Conservation (phyloP, 2,888 invertebrate species). For the Mythimna ferrago region DNA sequence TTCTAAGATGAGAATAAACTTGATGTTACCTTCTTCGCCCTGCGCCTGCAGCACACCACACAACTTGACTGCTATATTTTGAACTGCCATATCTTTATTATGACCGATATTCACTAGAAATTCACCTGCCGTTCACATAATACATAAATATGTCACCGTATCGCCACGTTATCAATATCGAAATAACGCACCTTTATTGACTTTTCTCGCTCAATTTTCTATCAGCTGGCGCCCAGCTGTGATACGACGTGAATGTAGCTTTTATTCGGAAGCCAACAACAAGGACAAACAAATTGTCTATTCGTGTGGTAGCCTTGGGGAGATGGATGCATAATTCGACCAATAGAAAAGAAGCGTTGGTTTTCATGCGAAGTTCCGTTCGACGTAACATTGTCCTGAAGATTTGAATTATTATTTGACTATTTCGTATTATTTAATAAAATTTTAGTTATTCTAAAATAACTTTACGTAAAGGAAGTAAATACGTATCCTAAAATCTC, state of each 20-base stretch:
- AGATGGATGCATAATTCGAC: constrained; percentile 67
- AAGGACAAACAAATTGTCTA: constrained; percentile 59
- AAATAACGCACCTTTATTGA: constrained; percentile 80
- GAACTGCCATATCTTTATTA: constrained; percentile 81
- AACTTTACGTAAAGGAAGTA: neutral
- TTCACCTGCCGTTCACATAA: constrained; percentile 72
- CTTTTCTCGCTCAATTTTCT: constrained; percentile 86
- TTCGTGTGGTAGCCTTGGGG: constrained; percentile 64
- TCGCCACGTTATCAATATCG: constrained; percentile 75
- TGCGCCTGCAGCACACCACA: constrained; percentile 89
- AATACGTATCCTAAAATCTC: no score
- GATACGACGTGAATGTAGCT: constrained; percentile 77
- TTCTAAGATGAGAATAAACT: constrained; percentile 48
- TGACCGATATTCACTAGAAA: constrained; percentile 59
- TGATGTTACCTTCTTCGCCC: constrained; percentile 84
- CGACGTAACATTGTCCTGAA: constrained; percentile 42
- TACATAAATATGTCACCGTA: constrained; percentile 64
- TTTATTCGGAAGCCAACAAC: constrained; percentile 73
- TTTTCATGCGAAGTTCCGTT: constrained; percentile 69
- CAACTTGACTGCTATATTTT: constrained; percentile 91
- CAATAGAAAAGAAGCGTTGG: constrained; percentile 77
- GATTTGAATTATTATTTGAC: neutral
- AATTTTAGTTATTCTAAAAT: neutral
- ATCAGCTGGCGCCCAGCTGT: constrained; percentile 90
- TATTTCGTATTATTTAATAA: neutral